phyloP scores from a whole-genome alignment of 2,113 vertebrate species.

The Ariopsis seemanni region DNA sequence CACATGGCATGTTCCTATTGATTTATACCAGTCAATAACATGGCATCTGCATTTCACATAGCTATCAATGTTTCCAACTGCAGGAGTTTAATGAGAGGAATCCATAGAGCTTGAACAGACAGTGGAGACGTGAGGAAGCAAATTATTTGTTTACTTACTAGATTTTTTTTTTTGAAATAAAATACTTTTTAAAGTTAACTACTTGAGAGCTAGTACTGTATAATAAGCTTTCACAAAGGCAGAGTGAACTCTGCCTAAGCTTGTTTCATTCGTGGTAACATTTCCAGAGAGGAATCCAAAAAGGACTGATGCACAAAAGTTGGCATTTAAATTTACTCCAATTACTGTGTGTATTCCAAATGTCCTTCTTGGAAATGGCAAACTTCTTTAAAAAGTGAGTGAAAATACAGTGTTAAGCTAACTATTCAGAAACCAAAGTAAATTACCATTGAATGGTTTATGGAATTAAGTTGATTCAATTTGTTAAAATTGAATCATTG shows the following conservation, averaged over 20 bases:
- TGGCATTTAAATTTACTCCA: not conserved
- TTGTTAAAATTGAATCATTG: no score
- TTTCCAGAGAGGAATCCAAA: not conserved
- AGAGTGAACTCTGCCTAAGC: not conserved
- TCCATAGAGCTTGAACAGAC: constrained; percentile 1
- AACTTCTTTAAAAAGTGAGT: not conserved
- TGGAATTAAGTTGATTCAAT: not conserved
- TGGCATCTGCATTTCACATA: constrained; percentile 31
- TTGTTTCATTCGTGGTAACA: not conserved
- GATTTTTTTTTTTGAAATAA: not conserved
- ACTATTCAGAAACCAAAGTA: not conserved
- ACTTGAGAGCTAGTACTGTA: not conserved
- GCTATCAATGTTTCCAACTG: not conserved
- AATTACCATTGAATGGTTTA: not conserved
- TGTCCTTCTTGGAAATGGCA: not conserved
- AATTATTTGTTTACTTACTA: constrained; percentile 21
- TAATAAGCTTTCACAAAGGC: not conserved
- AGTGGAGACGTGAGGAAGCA: not conserved
- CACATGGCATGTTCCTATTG: constrained; percentile 27
- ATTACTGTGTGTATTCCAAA: not conserved
- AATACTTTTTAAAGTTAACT: not conserved
- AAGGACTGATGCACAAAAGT: not conserved
- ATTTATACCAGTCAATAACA: constrained; percentile 36
- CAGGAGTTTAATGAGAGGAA: constrained; percentile 6
- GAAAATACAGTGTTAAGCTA: not conserved